Base-by-base conservation (phyloP, 2,797 vertebrate genomes). In the Channallabes apus region DNA sequence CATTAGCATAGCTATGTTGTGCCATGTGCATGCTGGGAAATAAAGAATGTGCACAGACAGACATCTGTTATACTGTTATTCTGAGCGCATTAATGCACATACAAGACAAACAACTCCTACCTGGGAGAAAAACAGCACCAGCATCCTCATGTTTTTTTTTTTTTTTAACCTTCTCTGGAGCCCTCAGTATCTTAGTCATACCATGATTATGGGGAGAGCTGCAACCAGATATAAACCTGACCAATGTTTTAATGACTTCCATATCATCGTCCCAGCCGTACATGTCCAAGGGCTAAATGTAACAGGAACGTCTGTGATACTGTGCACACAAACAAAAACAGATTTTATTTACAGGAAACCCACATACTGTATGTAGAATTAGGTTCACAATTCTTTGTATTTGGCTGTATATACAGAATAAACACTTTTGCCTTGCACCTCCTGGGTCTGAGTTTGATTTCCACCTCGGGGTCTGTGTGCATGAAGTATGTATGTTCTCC, bases 21-120 rank as follows among this genome's bases (percentile, higher is more conserved):
- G 54, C 78, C 79, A 67, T 67, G 71, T 51, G 29, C 81, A 65
- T 69, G 61, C 85, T 35, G 80, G 82, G 41, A 84, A 89, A 86
- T 82, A 79, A 87, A 84, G 46, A 41, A 68, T 62, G 41, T 9
- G 17, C 72, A 56, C n/a, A 75, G 56, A 56, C n/a, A 56, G n/a
- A 75, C 61, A 65, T 85, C 59, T 61, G 84, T 79, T 82, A 75
- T 27, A 54, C 46, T 24, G 38, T 72, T 12, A 46, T n/a, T 75
- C 72, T 27, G 51, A 29, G n/a, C 20, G 46, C 46, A 20, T 56
- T 75, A 75, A 75, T 17, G 4, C 72, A 75, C 6, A 51, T 4
- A 46, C 18, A 73, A 73, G 22, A 51, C 12, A 27, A 24, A 46
- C 38, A 22, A 46, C 22, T n/a, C 69, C 38, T 46, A 12, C 38